Evolutionary conservation across 2,888 invertebrate species (phyloP), one percentile per base, ranked within the genome.

Genomic region (Ganaspis brasiliensis): DNA sequence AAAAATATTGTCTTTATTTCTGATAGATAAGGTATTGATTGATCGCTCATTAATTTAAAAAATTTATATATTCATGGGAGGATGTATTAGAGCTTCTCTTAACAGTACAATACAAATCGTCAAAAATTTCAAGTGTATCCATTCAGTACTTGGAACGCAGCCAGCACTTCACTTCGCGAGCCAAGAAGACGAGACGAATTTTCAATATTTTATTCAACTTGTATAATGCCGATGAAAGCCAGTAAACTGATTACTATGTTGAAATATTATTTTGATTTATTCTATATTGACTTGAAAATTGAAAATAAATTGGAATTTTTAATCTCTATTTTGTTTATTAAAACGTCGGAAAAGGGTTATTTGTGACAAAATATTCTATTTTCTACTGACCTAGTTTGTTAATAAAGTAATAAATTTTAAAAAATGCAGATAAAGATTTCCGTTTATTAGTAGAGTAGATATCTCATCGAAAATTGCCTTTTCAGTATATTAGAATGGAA

Each of bases 161-260:
- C 67, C 67, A 67, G 40, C 40, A 40, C 35, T 59, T 31, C 16
- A 59, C 31, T 40, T 24, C 5, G 16, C 67, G 24, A 24, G 67
- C 67, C 67, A 67, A 67, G 21, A 45, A 49, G 67, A 67, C 40
- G 63, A 45, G 40, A 40, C 26, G 45, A 67, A 67, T 45, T 49
- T 67, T 67, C 26, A 49, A 67, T 45, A 40, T 24, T 45, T 67
- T 45, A 49, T n/a, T 5, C 24, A 67, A 67, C 26, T 40, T 10
- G 45, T 49, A 45, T 67, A 49, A n/a, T 49, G 21, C 24, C 10
- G 67, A 67, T 49, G 16, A 67, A 24, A 67, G 26, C 26, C 45
- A 67, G 67, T 1, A 67, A 67, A 67, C 67, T 67, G 24, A 67
- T 49, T 67, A 52, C 52, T 19, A 19, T 52, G 52, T n/a, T 52